These are phyloP conservation scores for Danaus plexippus DNA, from an alignment of 1,140 invertebrate genomes.

Conservation along the genomic window DNA sequence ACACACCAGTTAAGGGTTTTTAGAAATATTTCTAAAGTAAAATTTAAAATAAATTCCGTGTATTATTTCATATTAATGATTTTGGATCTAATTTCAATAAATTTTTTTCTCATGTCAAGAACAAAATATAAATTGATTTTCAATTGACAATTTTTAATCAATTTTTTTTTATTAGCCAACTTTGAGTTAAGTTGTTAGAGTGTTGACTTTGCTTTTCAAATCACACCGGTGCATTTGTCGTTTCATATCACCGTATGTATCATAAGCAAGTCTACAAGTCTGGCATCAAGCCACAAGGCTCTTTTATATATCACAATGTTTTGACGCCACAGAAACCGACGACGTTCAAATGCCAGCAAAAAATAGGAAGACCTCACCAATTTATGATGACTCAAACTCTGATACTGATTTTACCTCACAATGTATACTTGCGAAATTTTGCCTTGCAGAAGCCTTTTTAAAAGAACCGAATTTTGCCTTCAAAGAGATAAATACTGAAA, in stretches of 20 bases:
- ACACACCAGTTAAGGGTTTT: too few relatives aligned
- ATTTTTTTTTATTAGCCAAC: not conserved
- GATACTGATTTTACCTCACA: constrained; percentile 7
- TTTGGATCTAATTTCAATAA: too few relatives aligned
- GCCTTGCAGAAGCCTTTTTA: too few relatives aligned
- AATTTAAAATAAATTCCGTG: too few relatives aligned
- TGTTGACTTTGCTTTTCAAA: constrained; percentile 1
- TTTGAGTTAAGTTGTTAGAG: not conserved
- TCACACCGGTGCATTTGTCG: not conserved
- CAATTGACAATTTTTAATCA: too few relatives aligned
- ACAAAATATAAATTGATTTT: too few relatives aligned
- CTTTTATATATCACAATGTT: constrained; percentile 60
- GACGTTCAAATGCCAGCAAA: constrained; percentile 32
- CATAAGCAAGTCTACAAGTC: constrained; percentile 26
- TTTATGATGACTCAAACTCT: constrained; percentile 17
- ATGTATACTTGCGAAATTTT: too few relatives aligned
- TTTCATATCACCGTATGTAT: constrained; percentile 19
- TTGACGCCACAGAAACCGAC: constrained; percentile 39
- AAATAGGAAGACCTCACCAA: constrained; percentile 19
- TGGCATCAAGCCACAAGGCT: constrained; percentile 50
- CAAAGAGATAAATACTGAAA: too few relatives aligned
- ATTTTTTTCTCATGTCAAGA: too few relatives aligned
- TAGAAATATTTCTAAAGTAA: too few relatives aligned
- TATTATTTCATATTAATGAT: too few relatives aligned
- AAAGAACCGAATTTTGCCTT: too few relatives aligned